Percentiles rank a stretch among this genome's conserved stretches.
These are phyloP conservation scores for Gallirallus australis DNA, from an alignment of 2,797 vertebrate genomes.

Conservation along the genomic window DNA sequence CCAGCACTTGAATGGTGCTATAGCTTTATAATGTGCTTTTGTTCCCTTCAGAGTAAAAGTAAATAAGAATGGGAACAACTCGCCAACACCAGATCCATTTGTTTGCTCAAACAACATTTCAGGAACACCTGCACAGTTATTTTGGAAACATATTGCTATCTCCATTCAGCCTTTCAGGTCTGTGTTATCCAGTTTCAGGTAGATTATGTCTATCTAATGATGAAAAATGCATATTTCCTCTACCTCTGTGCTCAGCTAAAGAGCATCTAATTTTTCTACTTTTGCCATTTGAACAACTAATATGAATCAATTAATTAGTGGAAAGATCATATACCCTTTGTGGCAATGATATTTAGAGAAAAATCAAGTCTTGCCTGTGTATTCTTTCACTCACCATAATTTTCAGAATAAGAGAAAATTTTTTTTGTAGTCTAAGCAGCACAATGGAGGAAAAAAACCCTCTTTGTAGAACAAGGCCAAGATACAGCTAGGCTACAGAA, in stretches of 20 bases:
- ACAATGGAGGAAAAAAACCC: background rate
- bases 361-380: background rate
- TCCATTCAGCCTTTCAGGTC: background rate
- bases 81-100: constrained; percentile 11
- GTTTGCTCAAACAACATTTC: constrained; percentile 12
- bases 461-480: background rate
- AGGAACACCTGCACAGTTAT: constrained; percentile 23
- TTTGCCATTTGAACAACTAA: background rate
- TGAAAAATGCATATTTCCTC: background rate
- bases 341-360: background rate
- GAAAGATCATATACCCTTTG: background rate
- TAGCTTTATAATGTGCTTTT: background rate
- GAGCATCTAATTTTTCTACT: background rate
- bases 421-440: background rate
- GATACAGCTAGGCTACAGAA: background rate
- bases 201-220: background rate
- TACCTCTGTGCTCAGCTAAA: background rate
- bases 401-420: background rate
- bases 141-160: background rate
- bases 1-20: background rate
- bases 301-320: background rate
- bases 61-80: constrained; percentile 18
- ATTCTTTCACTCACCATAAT: background rate
- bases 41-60: constrained; percentile 37
- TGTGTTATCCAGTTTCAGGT: background rate